These are phyloP conservation scores for Sebastolobus altivelis DNA, from an alignment of 2,797 vertebrate genomes.

Conservation along the genomic window DNA sequence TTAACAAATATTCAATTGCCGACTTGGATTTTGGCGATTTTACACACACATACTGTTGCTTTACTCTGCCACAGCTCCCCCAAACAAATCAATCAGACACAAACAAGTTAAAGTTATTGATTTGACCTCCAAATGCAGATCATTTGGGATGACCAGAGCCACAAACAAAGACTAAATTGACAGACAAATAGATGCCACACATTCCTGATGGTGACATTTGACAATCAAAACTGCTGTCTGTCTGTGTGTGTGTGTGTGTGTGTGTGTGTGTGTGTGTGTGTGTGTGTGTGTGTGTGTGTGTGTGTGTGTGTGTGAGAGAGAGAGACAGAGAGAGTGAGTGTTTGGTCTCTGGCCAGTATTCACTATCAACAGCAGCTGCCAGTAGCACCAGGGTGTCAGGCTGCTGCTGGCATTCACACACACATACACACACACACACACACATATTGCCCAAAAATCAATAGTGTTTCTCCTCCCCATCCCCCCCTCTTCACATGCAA, in stretches of 20 bases:
- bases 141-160: background rate
- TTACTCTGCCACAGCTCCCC: background rate
- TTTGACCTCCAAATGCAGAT: slow-evolving; percentile 39
- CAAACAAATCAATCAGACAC: background rate
- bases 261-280: slow-evolving; percentile 24
- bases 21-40: background rate
- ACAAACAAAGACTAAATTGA: background rate
- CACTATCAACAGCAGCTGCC: slow-evolving; percentile 80
- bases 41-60: background rate
- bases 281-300: slow-evolving; percentile 21
- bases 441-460: slow-evolving; percentile 56
- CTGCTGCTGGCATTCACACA: slow-evolving; percentile 69
- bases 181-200: slow-evolving; percentile 27
- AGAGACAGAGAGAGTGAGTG: background rate
- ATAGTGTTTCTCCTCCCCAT: slow-evolving; percentile 49
- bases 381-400: slow-evolving; percentile 73
- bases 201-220: slow-evolving; percentile 36
- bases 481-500: slow-evolving; percentile 41
- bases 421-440: slow-evolving; percentile 37
- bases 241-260: slow-evolving; percentile 6
- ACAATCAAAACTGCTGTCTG: slow-evolving; percentile 44
- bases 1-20: background rate
- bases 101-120: slow-evolving; percentile 52
- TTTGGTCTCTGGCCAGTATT: slow-evolving; percentile 69
- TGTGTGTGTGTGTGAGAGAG: background rate